Evolutionary conservation across 2,888 invertebrate genomes (phyloP).

Genomic region (Trimorus sp.): DNA sequence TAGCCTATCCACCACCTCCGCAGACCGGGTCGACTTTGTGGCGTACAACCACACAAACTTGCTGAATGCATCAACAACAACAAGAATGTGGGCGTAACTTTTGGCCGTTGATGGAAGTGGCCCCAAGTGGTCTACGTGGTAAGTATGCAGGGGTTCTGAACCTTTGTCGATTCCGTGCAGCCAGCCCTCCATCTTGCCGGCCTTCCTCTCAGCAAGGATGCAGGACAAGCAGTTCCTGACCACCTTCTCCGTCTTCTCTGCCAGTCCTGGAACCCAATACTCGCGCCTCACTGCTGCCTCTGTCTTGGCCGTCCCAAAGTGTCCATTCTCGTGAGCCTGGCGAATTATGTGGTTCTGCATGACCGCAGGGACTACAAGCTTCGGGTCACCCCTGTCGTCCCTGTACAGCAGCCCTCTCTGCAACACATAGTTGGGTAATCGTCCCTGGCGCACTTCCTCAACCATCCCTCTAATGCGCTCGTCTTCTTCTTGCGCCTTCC

Average conservation of each 20-base stretch:
- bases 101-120: not conserved
- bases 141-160: not conserved
- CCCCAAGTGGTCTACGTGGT: slow-evolving; percentile 21
- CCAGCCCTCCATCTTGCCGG: not conserved
- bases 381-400: not conserved
- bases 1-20: not conserved
- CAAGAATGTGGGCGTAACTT: not conserved
- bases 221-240: not conserved
- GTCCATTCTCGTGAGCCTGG: not conserved
- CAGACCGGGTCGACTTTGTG: not conserved
- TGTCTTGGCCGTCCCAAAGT: not conserved
- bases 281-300: not conserved
- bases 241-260: not conserved
- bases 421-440: not conserved
- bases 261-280: not conserved
- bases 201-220: not conserved
- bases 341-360: not conserved
- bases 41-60: slow-evolving; percentile 11
- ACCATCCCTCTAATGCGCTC: not conserved
- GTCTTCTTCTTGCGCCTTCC: not conserved
- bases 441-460: not conserved
- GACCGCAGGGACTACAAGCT: not conserved
- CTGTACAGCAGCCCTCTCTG: not conserved
- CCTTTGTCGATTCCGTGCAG: not conserved
- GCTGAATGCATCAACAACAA: not conserved